phyloP scores from a whole-genome alignment of 2,797 vertebrate genomes.

The Onychomys torridus region DNA sequence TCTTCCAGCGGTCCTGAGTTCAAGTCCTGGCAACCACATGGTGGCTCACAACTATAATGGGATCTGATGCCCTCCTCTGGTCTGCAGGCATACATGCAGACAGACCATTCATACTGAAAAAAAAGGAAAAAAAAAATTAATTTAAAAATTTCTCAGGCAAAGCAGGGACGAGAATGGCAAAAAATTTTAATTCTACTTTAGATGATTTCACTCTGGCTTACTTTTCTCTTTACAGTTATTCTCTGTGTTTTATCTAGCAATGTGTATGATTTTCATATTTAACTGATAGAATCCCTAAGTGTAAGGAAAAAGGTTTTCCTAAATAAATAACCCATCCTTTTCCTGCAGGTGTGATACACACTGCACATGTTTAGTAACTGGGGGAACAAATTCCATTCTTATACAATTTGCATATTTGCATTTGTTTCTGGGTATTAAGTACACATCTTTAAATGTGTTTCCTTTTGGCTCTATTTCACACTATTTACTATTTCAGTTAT shows the following conservation, averaged over 20 bases:
- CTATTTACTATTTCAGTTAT: not conserved
- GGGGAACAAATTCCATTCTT: constrained; percentile 9
- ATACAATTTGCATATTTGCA: not conserved
- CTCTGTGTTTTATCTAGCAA: not conserved
- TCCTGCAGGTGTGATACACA: not conserved
- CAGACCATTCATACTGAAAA: no score
- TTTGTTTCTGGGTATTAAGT: constrained; percentile 27
- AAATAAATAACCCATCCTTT: constrained; percentile 23
- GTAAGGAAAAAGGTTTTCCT: not conserved
- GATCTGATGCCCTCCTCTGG: no score
- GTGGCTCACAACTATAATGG: no score
- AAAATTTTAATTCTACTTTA: not conserved
- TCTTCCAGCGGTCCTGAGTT: no score
- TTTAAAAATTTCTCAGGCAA: not conserved
- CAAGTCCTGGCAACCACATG: no score
- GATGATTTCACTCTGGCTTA: not conserved
- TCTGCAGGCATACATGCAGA: no score
- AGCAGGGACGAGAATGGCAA: not conserved
- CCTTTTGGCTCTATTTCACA: not conserved
- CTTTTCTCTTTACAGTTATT: not conserved
- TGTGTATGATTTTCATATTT: not conserved
- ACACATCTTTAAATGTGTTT: not conserved
- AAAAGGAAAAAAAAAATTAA: not conserved
- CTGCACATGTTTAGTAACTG: not conserved
- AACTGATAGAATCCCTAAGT: not conserved